Base-by-base conservation (phyloP, 2,888 invertebrate genomes). In the Trichopoda pennipes region DNA sequence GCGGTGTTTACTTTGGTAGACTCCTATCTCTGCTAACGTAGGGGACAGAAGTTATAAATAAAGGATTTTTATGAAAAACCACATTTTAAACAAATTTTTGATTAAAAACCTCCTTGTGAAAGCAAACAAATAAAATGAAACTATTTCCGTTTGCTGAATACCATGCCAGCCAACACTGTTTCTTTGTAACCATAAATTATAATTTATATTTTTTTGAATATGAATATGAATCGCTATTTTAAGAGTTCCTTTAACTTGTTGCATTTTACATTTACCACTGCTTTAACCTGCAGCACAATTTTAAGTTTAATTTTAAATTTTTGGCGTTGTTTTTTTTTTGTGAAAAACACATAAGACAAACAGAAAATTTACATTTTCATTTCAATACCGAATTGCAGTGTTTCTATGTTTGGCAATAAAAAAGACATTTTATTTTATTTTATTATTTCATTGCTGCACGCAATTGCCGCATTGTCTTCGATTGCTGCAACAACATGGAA, bases 391-490 rank as follows among this genome's bases (percentile, higher is more conserved):
- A 10, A 38, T 12, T 21, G 58, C 66, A 66, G 51, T 42, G 28
- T 58, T 19, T 60, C 47, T 28, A 19, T 56, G 38, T 49, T 16
- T 19, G 19, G 42, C 16, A 32, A 42, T n/a, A 51, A 21, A 44
- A 1, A 69, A 35, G 21, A 60, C 8, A 73, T 35, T 51, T 60
- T 12, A 56, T 42, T 17, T 32, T 28, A 49, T 28, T 28, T 28
- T 28, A 28, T n/a, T n/a, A n/a, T n/a, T 72, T 70, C 53, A 55
- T 70, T 78, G 61, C 60, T 80, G 66, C 82, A 82, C 70, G 78
- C 75, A 70, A 82, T 79, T 82, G 58, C 82, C 75, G 70, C 82
- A 83, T 80, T 76, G 82, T 63, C 79, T 79, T 68, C 58, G 73
- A 28, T 61, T 58, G 55, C 32, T 73, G 51, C 21, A 63, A 42